Conservation (phyloP, 2,797 vertebrate species). For the Hylomyscus alleni region DNA sequence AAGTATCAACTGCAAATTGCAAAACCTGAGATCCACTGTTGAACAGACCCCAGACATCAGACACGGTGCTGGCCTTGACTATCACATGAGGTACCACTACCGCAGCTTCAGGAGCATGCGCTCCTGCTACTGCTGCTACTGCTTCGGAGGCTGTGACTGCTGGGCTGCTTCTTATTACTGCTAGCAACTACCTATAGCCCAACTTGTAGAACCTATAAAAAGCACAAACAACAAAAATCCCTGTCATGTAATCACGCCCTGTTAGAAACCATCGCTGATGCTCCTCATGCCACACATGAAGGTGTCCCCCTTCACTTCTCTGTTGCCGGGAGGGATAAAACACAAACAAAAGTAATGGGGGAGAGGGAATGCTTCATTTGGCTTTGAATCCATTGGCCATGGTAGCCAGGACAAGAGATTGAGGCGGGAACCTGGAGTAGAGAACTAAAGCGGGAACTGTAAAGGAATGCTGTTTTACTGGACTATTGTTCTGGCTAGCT, state of each 20-base stretch:
- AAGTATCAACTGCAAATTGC: not conserved
- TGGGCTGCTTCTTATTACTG: not conserved
- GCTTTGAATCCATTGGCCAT: not conserved
- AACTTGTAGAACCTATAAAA: not conserved
- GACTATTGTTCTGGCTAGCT: too few relatives aligned
- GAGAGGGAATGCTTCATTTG: not conserved
- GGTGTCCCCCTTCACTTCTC: not conserved
- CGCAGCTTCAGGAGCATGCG: too few relatives aligned
- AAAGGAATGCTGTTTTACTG: not conserved
- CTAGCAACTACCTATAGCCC: not conserved
- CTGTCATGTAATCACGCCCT: not conserved
- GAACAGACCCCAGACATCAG: not conserved
- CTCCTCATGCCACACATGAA: not conserved
- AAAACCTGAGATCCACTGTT: not conserved
- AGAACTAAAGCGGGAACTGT: not conserved
- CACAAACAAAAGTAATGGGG: too few relatives aligned
- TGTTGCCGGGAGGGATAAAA: not conserved
- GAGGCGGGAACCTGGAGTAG: too few relatives aligned
- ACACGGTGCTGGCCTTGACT: not conserved
- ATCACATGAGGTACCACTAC: accelerated
- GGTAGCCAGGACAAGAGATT: too few relatives aligned
- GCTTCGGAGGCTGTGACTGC: not conserved
- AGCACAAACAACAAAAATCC: not conserved
- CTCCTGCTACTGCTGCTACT: not conserved
- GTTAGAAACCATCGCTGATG: not conserved